Percentiles rank a stretch among this genome's conserved stretches.
phyloP scores from a whole-genome alignment of 2,113 vertebrate species.

The Ophthalmolycus amberensis region DNA sequence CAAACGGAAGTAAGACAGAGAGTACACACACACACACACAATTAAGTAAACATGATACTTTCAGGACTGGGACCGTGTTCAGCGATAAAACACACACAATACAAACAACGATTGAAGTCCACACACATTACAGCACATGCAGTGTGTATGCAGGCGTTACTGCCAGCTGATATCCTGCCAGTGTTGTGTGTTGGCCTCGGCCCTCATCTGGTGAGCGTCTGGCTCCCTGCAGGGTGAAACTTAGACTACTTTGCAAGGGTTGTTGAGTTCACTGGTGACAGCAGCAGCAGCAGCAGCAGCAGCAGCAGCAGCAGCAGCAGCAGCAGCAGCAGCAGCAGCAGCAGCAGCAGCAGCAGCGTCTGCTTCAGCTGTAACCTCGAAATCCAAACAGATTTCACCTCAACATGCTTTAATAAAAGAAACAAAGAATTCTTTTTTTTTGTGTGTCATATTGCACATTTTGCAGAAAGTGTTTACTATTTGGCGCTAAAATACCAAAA shows the following conservation, averaged over 20 bases:
- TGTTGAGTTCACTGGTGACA: constrained; percentile 10
- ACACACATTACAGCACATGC: neutral
- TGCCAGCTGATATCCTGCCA: constrained; percentile 39
- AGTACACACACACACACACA: neutral
- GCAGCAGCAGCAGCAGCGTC: constrained; percentile 3
- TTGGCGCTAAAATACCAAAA: neutral
- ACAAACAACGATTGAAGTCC: constrained; percentile 25
- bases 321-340: too few relatives aligned
- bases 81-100: constrained; percentile 5
- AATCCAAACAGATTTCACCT: neutral
- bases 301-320: too few relatives aligned
- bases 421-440: neutral
- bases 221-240: neutral
- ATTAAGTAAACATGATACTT: neutral
- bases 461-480: neutral
- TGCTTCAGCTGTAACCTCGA: neutral
- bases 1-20: constrained; percentile 24
- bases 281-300: constrained; percentile 1
- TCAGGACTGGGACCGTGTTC: neutral
- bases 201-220: constrained; percentile 37
- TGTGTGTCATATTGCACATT: neutral
- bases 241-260: neutral
- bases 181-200: constrained; percentile 18
- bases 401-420: neutral
- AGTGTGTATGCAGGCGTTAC: neutral